Base-by-base conservation (phyloP, 53 echinoderm and acorn worm species). In the Holothuria leucospilota region DNA sequence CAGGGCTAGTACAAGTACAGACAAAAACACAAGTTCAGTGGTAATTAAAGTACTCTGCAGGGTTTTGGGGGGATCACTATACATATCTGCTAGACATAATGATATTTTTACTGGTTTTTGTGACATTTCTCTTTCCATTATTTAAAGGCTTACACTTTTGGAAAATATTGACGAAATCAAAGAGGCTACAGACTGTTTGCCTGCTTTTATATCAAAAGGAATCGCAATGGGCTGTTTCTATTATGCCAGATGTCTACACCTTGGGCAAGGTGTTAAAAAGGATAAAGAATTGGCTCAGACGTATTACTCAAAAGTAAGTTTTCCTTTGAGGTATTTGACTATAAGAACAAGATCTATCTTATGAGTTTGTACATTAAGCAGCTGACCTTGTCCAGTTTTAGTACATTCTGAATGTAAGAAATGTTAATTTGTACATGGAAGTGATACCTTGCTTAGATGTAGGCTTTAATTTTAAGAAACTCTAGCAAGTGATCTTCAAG, bases 221-320 rank as follows among this genome's bases (percentile, higher is more conserved):
- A 94, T 99, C 9, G 95, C 99, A 52, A 82, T 99, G 87, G 99
- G 95, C 9, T 86, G 91, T 63, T 99, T 99, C 88, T 99, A 95
- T 88, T 99, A 99, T 77, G 99, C 95, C 5, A 78, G 99, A 1
- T 93, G 99, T 52, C 92, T 99, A 23, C 95, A 99, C 82, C 80
- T 95, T 1, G 99, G 95, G 1, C 99, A 92, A 62, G 99, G 99
- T 1, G 95, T 99, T 27, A 95, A 99, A 68, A 95, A 95, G 64
- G 92, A 99, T 52, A 99, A 94, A 67, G 92, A 92, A 4, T 86
- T 93, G 2, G 99, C 99, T 6, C 94, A 95, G 68, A 90, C 82
- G 13, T 99, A 95, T 67, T 99, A 99, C 63, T 95, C 95, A 6
- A 79, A 88, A 86, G 99, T 99, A 85, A 88, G 93, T 70, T 56